phyloP scores from a whole-genome alignment of 1,140 invertebrate genomes.

The Formica selysi region DNA sequence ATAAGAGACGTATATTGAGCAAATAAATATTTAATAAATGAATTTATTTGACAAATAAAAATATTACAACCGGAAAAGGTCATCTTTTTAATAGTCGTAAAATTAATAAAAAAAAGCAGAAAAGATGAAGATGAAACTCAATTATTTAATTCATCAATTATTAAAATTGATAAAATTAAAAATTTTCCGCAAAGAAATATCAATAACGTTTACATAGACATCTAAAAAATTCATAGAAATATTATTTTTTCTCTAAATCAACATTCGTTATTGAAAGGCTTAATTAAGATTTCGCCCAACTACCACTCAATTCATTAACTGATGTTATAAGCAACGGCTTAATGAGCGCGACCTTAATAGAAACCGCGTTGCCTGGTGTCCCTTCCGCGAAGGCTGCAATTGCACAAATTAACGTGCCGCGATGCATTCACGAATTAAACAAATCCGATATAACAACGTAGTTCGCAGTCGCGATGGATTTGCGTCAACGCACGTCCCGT shows the following conservation, averaged over 20 bases:
- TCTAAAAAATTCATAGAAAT: neutral
- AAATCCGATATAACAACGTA: constrained; percentile 5
- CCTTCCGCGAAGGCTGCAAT: neutral
- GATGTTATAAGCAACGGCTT: neutral
- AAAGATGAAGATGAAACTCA: neutral
- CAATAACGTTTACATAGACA: neutral
- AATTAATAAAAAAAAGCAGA: neutral
- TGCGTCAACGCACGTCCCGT: neutral
- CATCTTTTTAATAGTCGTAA: neutral
- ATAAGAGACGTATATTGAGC: too few species aligned
- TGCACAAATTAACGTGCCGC: neutral
- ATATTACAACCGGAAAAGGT: neutral
- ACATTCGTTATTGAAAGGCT: neutral
- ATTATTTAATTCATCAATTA: neutral
- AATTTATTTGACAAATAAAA: too few species aligned
- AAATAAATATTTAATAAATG: too few species aligned
- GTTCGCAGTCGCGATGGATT: neutral
- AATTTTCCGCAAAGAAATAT: neutral
- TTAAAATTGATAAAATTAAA: neutral
- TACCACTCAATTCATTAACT: neutral
- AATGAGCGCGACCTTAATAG: constrained; percentile 12
- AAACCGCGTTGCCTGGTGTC: neutral
- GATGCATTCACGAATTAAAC: constrained; percentile 5
- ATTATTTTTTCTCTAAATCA: neutral
- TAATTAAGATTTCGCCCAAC: constrained; percentile 14